Conservation (phyloP, 30 jellyfish, hydroid and myxozoan species). For the Hydractinia echinata region DNA sequence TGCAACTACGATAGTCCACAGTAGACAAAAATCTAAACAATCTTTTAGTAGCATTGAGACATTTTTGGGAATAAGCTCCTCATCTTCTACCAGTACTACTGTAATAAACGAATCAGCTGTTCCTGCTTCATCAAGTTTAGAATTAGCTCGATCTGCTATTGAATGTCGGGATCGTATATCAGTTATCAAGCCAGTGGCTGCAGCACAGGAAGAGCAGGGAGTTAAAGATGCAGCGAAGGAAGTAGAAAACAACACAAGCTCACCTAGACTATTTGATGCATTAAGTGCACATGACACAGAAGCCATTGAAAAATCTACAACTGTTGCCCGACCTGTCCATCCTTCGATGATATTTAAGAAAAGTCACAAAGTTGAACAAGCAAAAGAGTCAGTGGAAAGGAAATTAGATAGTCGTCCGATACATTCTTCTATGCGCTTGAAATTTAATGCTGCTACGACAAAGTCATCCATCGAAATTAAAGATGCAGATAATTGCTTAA, state of each 20-base stretch:
- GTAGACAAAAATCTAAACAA: constrained; percentile 21
- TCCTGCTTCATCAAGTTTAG: not conserved
- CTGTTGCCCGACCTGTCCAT: constrained; percentile 23
- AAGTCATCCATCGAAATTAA: not conserved
- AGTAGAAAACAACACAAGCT: too few species aligned
- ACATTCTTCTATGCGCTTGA: constrained; percentile 1
- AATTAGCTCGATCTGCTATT: constrained; percentile 12
- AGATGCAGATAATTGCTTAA: constrained; percentile 17
- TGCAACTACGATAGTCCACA: not conserved
- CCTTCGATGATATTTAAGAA: constrained; percentile 37
- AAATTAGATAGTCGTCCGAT: not conserved
- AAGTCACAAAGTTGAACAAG: not conserved
- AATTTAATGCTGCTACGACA: not conserved
- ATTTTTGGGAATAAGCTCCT: constrained; percentile 26
- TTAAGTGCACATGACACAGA: not conserved
- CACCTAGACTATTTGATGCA: too few species aligned
- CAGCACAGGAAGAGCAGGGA: constrained; percentile 10
- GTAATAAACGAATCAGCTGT: not conserved
- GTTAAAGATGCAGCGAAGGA: not conserved
- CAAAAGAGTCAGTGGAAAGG: not conserved
- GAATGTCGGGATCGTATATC: constrained; percentile 33
- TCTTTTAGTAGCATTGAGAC: constrained; percentile 35
- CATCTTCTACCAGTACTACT: constrained; percentile 1
- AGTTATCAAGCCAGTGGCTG: constrained; percentile 33
- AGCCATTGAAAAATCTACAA: not conserved